A percentile compares a stretch with the other conserved stretches of the same genome.
phyloP scores from a whole-genome alignment of 2,113 vertebrate species.

The Eclectus roratus region DNA sequence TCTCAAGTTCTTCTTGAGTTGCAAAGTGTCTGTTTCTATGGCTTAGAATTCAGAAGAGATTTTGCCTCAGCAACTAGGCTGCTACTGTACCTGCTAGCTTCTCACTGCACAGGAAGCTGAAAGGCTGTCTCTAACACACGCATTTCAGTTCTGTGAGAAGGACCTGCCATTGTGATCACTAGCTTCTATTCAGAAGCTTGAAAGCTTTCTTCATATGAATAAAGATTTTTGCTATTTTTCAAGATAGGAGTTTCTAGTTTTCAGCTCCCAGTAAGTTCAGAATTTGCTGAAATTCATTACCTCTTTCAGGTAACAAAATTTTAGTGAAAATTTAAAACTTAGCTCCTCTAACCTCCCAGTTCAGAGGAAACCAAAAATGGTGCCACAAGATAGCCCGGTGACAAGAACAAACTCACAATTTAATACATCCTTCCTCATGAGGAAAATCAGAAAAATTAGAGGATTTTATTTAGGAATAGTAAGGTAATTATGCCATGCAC shows the following conservation, averaged over 20 bases:
- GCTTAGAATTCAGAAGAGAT: background rate
- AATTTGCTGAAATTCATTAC: background rate
- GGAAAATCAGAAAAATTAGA: background rate
- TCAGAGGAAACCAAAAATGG: background rate
- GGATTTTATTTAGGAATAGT: background rate
- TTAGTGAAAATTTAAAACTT: background rate
- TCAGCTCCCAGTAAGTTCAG: background rate
- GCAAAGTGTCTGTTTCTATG: background rate
- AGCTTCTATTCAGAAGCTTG: background rate
- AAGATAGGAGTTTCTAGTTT: background rate
- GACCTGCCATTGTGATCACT: background rate
- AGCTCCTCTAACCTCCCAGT: background rate
- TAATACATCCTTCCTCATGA: background rate
- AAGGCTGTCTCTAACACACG: background rate
- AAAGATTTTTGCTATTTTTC: background rate
- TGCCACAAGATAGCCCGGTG: background rate
- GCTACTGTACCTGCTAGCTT: background rate
- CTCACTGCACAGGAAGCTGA: background rate
- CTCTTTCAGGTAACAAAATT: background rate
- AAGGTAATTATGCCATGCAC: background rate
- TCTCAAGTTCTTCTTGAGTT: accelerated
- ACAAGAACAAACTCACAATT: background rate
- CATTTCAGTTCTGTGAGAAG: background rate
- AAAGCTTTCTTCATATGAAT: background rate
- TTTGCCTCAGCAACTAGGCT: background rate